Evolutionary conservation across 1,140 invertebrate genomes (phyloP), one percentile per base, ranked within the genome.

Genomic region (Ectropis grisescens): DNA sequence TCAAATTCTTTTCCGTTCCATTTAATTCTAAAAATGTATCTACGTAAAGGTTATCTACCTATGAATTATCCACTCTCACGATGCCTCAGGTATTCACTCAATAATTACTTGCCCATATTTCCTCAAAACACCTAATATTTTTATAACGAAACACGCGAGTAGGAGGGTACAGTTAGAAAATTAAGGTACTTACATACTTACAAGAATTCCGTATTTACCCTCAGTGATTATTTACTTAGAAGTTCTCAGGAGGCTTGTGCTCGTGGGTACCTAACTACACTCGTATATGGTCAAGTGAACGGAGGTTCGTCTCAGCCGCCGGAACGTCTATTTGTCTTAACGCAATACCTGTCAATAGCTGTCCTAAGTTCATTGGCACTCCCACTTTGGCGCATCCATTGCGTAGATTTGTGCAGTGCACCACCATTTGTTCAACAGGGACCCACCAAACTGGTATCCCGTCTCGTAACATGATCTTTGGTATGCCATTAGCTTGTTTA

Each of bases 291-390:
- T 66, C 66, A 66, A 71, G 66, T 61, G 61, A 75, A 66, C 68
- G 66, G 70, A 60, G 70, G 61, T 72, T 66, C 60, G 69, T 62
- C 67, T 69, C 49, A 72, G 62, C 61, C 58, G 68, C 58, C 65
- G 59, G 58, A 66, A 66, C 70, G 57, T 72, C 52, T 80, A 72
- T 80, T 80, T 80, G 71, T 76, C 66, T 80, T 76, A 76, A 75
- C 75, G 71, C 71, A 76, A 75, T 76, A 69, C 66, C 66, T 72
- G 71, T 80, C 75, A 80, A 80, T 76, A 74, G 60, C 66, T 61
- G 59, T 62, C 62, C 58, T 57, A 72, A 75, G 70, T 80, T 76
- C 71, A 80, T 68, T 80, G 70, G 69, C 71, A 76, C 65, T 64
- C 55, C 56, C 50, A 65, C 66, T 75, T 76, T 76, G 61, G 75